These are phyloP conservation scores for Holothuria leucospilota DNA, from an alignment of 53 echinoderm and acorn worm species.

Conservation along the genomic window DNA sequence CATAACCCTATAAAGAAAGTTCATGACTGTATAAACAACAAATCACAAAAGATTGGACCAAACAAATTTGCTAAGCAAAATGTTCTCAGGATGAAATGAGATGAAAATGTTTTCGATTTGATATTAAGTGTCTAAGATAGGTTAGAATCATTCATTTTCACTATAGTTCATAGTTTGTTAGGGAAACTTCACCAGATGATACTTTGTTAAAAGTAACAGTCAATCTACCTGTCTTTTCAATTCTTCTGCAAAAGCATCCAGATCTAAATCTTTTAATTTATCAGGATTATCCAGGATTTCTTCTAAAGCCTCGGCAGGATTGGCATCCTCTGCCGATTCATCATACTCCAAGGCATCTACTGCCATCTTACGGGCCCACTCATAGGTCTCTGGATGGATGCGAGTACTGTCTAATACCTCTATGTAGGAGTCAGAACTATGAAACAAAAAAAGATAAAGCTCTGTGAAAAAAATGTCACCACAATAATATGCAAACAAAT, in stretches of 20 bases:
- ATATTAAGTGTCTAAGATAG: no score
- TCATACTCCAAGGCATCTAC: slow-evolving; percentile 99
- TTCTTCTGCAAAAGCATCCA: slow-evolving; percentile 98
- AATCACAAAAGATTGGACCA: no score
- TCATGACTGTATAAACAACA: no score
- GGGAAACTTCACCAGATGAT: no score
- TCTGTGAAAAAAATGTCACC: neutral
- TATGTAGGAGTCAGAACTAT: slow-evolving; percentile 92
- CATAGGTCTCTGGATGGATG: slow-evolving; percentile 98
- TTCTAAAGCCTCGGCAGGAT: slow-evolving; percentile 93
- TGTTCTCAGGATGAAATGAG: no score
- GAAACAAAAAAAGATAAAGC: slow-evolving; percentile 1
- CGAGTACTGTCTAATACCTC: slow-evolving; percentile 91
- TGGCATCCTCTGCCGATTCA: slow-evolving; percentile 88
- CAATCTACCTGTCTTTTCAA: slow-evolving; percentile 90
- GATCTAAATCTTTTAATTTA: slow-evolving; percentile 94
- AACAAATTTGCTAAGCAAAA: no score
- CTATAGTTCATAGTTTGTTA: no score
- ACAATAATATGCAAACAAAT: no score
- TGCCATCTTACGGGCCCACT: slow-evolving; percentile 99
- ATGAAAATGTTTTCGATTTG: no score
- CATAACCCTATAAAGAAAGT: slow-evolving; percentile 78
- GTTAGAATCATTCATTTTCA: no score
- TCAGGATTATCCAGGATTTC: slow-evolving; percentile 99
- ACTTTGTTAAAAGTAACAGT: no score